Evolutionary conservation across 2,888 invertebrate genomes (phyloP), one percentile per base, ranked within the genome.

Genomic region (Torymus texanus): DNA sequence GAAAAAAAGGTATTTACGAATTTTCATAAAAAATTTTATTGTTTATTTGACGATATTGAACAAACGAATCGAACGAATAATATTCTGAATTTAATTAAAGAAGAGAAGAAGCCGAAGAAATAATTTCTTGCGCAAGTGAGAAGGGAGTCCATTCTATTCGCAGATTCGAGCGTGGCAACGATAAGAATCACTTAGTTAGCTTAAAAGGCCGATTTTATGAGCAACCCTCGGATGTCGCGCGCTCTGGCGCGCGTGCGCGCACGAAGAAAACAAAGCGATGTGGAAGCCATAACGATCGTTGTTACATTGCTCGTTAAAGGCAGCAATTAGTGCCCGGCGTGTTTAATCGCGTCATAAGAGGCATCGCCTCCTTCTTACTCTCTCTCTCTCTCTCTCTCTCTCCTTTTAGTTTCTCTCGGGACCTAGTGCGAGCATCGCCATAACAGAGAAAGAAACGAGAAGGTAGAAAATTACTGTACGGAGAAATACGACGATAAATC

Each of bases 231-330:
- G 56, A 41, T 18, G 16, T 16, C 13, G 50, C 56, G 18, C 12
- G 41, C n/a, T n/a, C n/a, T n/a, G n/a, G n/a, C 29, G 29, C 41
- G 41, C 41, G 41, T 8, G 41, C 0, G 41, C 41, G 41, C 41
- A 24, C 59, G 59, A 75, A 66, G 66, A 66, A 75, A 75, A 75
- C 65, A 75, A 75, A 75, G 66, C 74, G 50, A 58, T 5, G 59
- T 58, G n/a, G 51, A 66, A 51, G 51, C 66, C 41, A 66, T 75
- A 75, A 66, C 58, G 59, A 75, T 75, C 66, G 51, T 66, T 66
- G 74, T 75, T 75, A 75, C 59, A 59, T 75, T 50, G 66, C 66
- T 59, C 59, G 58, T 75, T 75, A 66, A 75, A 75, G 51, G 1
- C 59, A 59, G 51, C 59, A 75, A 75, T 75, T 75, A 75, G 58